These are phyloP conservation scores for Cariama cristata DNA, from an alignment of 2,113 vertebrate genomes.

Conservation along the genomic window DNA sequence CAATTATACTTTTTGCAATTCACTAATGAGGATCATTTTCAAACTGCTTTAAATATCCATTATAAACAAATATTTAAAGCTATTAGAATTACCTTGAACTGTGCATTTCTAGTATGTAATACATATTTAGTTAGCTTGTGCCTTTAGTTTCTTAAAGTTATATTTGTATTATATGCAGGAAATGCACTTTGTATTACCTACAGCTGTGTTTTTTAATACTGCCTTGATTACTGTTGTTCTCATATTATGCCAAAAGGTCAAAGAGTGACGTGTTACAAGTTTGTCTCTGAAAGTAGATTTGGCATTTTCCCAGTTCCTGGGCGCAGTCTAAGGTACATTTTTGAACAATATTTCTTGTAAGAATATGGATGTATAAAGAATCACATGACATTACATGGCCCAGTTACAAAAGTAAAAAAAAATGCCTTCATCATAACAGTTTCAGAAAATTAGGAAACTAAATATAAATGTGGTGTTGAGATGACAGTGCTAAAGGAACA, in stretches of 20 bases:
- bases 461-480: slow-evolving; percentile 5
- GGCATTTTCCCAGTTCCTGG: slow-evolving; percentile 55
- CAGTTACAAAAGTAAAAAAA: slow-evolving; percentile 16
- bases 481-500: neutral
- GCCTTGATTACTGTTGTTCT: slow-evolving; percentile 78
- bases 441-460: slow-evolving; percentile 46
- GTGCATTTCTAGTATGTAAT: slow-evolving; percentile 85
- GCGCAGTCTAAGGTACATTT: slow-evolving; percentile 53
- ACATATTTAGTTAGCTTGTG: slow-evolving; percentile 83
- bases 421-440: slow-evolving; percentile 29
- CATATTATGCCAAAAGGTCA: slow-evolving; percentile 73
- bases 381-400: neutral
- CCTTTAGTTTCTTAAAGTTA: slow-evolving; percentile 82
- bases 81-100: slow-evolving; percentile 78
- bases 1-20: slow-evolving; percentile 75
- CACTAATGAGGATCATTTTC: slow-evolving; percentile 73
- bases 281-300: slow-evolving; percentile 17
- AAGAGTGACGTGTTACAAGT: slow-evolving; percentile 55
- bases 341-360: slow-evolving; percentile 35
- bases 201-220: slow-evolving; percentile 79
- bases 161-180: slow-evolving; percentile 82
- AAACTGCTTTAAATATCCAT: slow-evolving; percentile 79
- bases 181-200: slow-evolving; percentile 82
- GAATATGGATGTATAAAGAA: slow-evolving; percentile 2
- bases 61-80: slow-evolving; percentile 73